Conservation (phyloP, 2,797 vertebrate genomes). For the Karalla daura region DNA sequence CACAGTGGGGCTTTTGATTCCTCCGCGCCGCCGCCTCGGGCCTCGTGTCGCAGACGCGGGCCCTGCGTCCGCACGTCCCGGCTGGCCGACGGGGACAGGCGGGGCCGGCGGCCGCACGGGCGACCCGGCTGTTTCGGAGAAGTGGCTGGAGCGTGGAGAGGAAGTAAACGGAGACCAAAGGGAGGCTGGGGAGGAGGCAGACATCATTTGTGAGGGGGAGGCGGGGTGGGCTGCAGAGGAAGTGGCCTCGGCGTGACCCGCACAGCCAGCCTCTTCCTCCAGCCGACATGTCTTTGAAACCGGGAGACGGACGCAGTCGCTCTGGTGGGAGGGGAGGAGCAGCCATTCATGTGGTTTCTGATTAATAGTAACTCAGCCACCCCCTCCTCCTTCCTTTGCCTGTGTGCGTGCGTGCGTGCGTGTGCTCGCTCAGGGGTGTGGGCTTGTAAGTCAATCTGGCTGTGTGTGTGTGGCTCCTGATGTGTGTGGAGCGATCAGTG, state of each 20-base stretch:
- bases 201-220: constrained; percentile 39
- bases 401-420: constrained; percentile 16
- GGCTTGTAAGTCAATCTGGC: constrained; percentile 36
- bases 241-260: constrained; percentile 74
- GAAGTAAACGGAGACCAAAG: constrained; percentile 50
- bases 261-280: constrained; percentile 54
- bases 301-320: constrained; percentile 53
- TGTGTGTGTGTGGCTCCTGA: constrained; percentile 17
- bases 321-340: constrained; percentile 58
- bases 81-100: constrained; percentile 6
- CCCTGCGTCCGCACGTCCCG: background rate
- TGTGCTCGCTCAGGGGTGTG: background rate
- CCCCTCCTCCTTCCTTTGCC: constrained; percentile 33
- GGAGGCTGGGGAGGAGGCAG: constrained; percentile 46
- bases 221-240: constrained; percentile 68
- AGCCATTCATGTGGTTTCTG: constrained; percentile 63
- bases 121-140: constrained; percentile 27
- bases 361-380: constrained; percentile 64
- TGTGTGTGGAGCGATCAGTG: background rate
- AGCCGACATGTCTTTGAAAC: constrained; percentile 69
- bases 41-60: too few species aligned
- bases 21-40: too few species aligned
- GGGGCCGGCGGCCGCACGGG: constrained; percentile 23
- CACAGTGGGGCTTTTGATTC: constrained; percentile 11
- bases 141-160: constrained; percentile 48